A percentile compares a stretch with the other conserved stretches of the same genome.
Evolutionary conservation across 2,797 vertebrate species (phyloP).

Genomic region (Falco berigora): DNA sequence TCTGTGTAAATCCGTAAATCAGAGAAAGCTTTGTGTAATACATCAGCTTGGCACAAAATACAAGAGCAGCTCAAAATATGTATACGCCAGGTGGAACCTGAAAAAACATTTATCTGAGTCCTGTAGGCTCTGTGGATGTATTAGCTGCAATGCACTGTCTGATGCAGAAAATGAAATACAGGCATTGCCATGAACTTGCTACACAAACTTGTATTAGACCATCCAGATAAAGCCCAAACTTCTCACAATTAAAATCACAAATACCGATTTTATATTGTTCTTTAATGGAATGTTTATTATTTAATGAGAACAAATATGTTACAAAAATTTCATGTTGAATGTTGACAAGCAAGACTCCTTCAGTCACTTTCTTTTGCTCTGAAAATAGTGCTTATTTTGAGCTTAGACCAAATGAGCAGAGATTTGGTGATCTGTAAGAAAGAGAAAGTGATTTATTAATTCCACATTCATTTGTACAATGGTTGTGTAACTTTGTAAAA

Average conservation of each 20-base stretch:
- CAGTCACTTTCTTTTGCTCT: background rate
- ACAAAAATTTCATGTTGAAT: background rate
- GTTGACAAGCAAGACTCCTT: background rate
- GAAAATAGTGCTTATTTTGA: background rate
- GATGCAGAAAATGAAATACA: background rate
- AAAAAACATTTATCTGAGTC: background rate
- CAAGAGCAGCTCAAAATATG: background rate
- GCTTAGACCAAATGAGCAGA: background rate
- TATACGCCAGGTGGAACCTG: background rate
- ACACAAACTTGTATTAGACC: background rate
- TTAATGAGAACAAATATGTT: background rate
- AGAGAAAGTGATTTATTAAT: slow-evolving; percentile 19
- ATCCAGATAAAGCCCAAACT: background rate
- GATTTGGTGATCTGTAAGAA: slow-evolving; percentile 38
- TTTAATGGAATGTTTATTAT: slow-evolving; percentile 30
- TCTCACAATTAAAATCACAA: background rate
- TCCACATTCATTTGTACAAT: background rate
- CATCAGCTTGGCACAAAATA: background rate
- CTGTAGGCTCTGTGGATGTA: background rate
- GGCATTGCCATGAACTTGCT: background rate
- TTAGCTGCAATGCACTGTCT: background rate
- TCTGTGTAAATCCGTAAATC: background rate
- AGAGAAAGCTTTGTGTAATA: background rate
- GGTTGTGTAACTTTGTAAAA: background rate
- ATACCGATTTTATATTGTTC: background rate